These are phyloP conservation scores for Hypsopygia costalis DNA, from an alignment of 2,888 invertebrate species.

Conservation along the genomic window DNA sequence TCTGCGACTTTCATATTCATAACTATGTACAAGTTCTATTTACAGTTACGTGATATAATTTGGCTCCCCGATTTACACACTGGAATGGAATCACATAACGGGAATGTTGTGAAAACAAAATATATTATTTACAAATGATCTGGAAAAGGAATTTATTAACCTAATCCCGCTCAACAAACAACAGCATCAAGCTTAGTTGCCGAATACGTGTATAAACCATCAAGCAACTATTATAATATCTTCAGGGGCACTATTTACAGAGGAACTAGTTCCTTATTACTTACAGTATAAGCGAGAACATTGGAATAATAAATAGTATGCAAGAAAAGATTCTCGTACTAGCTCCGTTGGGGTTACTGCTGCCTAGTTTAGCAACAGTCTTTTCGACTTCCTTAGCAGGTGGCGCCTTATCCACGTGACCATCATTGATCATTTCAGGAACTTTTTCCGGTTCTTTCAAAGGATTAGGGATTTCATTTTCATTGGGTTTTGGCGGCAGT, in stretches of 20 bases:
- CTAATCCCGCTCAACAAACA: constrained; percentile 41
- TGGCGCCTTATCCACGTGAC: constrained; percentile 46
- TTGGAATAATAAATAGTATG: constrained; percentile 42
- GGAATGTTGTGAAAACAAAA: constrained; percentile 69
- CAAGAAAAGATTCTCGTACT: constrained; percentile 36
- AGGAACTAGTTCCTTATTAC: constrained; percentile 26
- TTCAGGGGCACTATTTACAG: constrained; percentile 59
- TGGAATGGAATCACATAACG: constrained; percentile 71
- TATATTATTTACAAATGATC: constrained; percentile 55
- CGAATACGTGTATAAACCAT: constrained; percentile 46
- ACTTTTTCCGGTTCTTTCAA: constrained; percentile 44
- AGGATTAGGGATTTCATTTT: constrained; percentile 56
- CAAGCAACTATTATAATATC: constrained; percentile 58
- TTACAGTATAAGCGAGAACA: constrained; percentile 59
- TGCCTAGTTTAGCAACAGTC: constrained; percentile 57
- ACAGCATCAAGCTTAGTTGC: constrained; percentile 64
- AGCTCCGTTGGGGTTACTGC: constrained; percentile 50
- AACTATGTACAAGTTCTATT: constrained; percentile 75
- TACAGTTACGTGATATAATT: constrained; percentile 67
- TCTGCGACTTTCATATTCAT: constrained; percentile 64
- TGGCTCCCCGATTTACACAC: constrained; percentile 61
- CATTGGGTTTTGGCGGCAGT: constrained; percentile 70
- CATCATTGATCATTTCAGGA: constrained; percentile 49
- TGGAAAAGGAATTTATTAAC: constrained; percentile 27
- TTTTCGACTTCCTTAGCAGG: constrained; percentile 51